These are phyloP conservation scores for Drosophila ogumai DNA, from an alignment of 1,140 invertebrate genomes.

Conservation along the genomic window DNA sequence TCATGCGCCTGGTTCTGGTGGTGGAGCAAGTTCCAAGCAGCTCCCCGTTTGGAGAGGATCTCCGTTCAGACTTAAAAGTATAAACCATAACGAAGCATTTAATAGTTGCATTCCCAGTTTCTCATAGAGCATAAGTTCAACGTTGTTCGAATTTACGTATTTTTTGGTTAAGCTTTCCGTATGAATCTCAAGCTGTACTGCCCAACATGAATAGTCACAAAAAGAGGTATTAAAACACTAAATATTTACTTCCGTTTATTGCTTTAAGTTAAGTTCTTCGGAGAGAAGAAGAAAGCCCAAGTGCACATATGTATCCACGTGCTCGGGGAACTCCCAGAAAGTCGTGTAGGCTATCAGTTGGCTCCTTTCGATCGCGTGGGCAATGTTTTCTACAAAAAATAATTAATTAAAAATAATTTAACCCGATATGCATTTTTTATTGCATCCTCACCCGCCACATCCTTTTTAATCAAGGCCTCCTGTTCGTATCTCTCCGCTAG, in stretches of 20 bases:
- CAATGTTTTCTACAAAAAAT: slow-evolving; percentile 57
- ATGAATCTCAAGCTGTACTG: slow-evolving; percentile 23
- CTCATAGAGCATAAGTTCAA: slow-evolving; percentile 1
- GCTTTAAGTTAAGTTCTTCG: slow-evolving; percentile 54
- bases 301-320: slow-evolving; percentile 62
- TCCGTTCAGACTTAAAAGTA: slow-evolving; percentile 44
- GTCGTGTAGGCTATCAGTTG: slow-evolving; percentile 64
- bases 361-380: slow-evolving; percentile 56
- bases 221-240: slow-evolving; percentile 1
- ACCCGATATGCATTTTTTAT: not conserved
- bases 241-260: not conserved
- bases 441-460: slow-evolving; percentile 56
- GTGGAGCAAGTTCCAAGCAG: slow-evolving; percentile 53
- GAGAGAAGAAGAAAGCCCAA: slow-evolving; percentile 61
- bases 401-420: too few relatives aligned
- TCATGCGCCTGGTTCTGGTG: slow-evolving; percentile 72
- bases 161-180: slow-evolving; percentile 3
- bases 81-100: slow-evolving; percentile 33
- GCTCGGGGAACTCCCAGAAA: slow-evolving; percentile 74
- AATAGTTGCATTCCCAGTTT: slow-evolving; percentile 14
- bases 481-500: slow-evolving; percentile 57
- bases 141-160: slow-evolving; percentile 14
- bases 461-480: slow-evolving; percentile 59
- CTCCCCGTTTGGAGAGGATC: slow-evolving; percentile 45
- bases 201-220: slow-evolving; percentile 10